Evolutionary conservation across 2,888 invertebrate genomes (phyloP), one percentile per base, ranked within the genome.

Genomic region (Pheosia tremula): DNA sequence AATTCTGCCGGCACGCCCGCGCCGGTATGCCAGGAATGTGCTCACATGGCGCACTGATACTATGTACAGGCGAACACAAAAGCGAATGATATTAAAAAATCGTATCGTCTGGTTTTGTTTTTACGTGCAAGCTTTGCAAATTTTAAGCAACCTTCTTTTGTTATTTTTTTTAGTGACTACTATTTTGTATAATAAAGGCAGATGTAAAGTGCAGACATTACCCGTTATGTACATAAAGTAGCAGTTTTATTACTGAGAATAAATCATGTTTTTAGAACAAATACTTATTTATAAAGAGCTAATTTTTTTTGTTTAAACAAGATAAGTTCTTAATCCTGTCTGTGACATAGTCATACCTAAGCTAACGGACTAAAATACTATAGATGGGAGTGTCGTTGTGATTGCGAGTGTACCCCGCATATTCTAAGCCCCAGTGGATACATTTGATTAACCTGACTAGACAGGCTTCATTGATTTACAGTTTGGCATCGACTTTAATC

Each of bases 401-500:
- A 47, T 47, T 4, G 9, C 67, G 82, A 83, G 65, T 77, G 84
- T 90, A 85, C 83, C 64, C 75, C 76, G 83, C 83, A 85, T 85
- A 85, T 80, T 82, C 81, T 86, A 88, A 91, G 84, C 88, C 87
- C 85, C 82, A 81, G 81, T 81, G 89, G 89, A 86, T 91, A 90
- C 86, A 90, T 93, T 93, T 92, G 93, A 93, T 93, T 93, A 93
- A 93, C 92, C 88, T 87, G 91, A 90, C 92, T 90, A 93, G 93
- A 92, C 93, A 87, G 86, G 85, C 88, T 89, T 85, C 89, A 93
- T 92, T 93, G 93, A 91, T 93, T 92, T 92, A 91, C 89, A 83
- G 91, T 89, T 87, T 84, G 87, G 88, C 81, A 87, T 90, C 86
- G 86, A 89, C 87, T 91, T 88, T 89, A 91, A 91, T 88, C 87